These are phyloP conservation scores for Heterotis niloticus DNA, from an alignment of 2,113 vertebrate genomes.

Conservation along the genomic window DNA sequence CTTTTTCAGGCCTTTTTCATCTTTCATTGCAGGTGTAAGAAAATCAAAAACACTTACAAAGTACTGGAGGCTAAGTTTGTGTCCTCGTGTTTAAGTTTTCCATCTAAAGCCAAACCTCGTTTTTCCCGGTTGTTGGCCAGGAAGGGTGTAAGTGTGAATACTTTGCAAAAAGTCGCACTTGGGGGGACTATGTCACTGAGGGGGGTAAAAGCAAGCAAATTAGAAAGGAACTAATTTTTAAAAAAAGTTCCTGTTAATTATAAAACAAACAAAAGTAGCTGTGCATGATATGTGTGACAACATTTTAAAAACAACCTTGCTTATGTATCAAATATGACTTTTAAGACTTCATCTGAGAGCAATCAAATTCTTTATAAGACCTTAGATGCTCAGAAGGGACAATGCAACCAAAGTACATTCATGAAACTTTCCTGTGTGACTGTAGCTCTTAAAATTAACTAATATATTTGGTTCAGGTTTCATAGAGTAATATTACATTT, in stretches of 20 bases:
- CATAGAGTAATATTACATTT: slow-evolving; percentile 26
- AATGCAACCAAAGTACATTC: too few species aligned
- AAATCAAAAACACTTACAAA: slow-evolving; percentile 65
- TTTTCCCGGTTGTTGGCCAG: slow-evolving; percentile 93
- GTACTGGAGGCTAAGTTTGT: slow-evolving; percentile 96
- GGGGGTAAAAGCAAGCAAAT: not conserved
- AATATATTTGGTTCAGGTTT: not conserved
- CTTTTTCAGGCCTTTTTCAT: not conserved
- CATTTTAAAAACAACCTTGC: too few species aligned
- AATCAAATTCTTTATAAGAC: too few species aligned
- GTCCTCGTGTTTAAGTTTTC: slow-evolving; percentile 94
- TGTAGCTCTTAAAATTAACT: too few species aligned
- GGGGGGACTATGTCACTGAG: slow-evolving; percentile 84
- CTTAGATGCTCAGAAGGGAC: too few species aligned
- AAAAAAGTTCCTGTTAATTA: too few species aligned
- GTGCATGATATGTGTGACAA: too few species aligned
- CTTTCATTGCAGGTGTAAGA: not conserved
- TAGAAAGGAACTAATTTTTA: not conserved
- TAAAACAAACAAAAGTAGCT: too few species aligned
- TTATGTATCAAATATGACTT: too few species aligned
- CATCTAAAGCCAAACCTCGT: slow-evolving; percentile 84
- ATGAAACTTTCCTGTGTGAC: too few species aligned
- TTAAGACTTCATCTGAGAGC: too few species aligned
- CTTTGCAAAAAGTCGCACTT: slow-evolving; percentile 90
- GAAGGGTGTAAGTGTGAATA: slow-evolving; percentile 90